Evolutionary conservation across 1,140 invertebrate genomes (phyloP), one percentile per base, ranked within the genome.

Genomic region (Pteromalus puparum): DNA sequence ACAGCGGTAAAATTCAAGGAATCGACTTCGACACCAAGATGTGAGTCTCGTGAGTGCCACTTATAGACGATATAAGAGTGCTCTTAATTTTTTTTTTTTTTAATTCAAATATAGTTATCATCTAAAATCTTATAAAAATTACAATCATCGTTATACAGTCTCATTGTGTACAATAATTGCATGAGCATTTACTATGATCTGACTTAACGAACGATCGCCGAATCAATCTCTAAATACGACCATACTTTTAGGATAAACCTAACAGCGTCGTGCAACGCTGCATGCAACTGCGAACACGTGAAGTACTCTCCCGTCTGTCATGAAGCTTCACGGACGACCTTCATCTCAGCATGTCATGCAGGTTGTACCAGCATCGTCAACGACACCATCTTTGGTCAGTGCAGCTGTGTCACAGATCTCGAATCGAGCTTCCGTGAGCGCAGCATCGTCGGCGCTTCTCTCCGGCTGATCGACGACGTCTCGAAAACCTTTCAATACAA

Each of bases 301-400:
- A 94, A 93, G 84, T 95, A 95, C 87, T 91, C 93, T 0, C 95
- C 95, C 0, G 94, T 95, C 2, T 95, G 95, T 85, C 93, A 95
- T 83, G 92, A 93, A 61, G 85, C 91, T 3, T 93, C 92, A 2
- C 91, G 89, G 82, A 93, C 93, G 21, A 95, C 95, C 2, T 96
- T 92, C 84, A 95, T 94, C 88, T 95, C 95, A 10, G 93, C 95
- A 12, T 95, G 95, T 87, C 95, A 95, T 86, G 95, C 95, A 0
- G 95, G 95, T 1, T 95, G 95, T 65, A 91, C 77, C 13, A 89
- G 72, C 0, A 86, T 90, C 6, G 76, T 92, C 2, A 88, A 90
- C 76, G 89, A 91, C 48, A 90, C 90, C 1, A 88, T 89, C 30
- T 93, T 91, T 34, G 90, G 90, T 0, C 87, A 92, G 15, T 93